Evolutionary conservation across 2,113 vertebrate species (phyloP).

Genomic region (Gavia stellata): DNA sequence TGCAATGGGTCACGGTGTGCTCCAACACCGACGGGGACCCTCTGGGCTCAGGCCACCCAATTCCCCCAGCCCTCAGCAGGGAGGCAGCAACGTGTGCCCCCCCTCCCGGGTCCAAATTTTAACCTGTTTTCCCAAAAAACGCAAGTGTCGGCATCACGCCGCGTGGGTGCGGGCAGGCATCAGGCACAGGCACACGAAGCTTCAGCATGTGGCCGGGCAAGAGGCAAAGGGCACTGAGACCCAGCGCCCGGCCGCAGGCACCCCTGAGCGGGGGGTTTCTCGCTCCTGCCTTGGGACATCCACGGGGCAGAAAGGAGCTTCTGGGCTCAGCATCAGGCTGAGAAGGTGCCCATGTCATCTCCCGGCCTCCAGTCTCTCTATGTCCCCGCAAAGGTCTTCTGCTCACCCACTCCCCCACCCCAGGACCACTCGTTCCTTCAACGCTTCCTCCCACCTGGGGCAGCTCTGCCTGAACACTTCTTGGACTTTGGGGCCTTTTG

Average conservation of each 20-base stretch:
- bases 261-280: background rate
- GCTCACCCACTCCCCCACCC: fast-evolving
- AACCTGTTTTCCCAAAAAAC: background rate
- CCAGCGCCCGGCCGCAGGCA: fast-evolving
- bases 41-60: background rate
- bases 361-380: background rate
- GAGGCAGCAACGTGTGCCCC: background rate
- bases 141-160: background rate
- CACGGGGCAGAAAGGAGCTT: background rate
- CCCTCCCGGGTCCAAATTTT: background rate
- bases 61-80: background rate
- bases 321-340: background rate
- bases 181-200: background rate
- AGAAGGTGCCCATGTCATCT: fast-evolving
- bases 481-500: background rate
- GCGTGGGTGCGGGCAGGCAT: background rate
- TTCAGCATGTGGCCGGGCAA: fast-evolving
- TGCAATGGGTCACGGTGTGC: background rate
- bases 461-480: background rate
- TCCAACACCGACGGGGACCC: background rate
- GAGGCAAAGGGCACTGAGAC: background rate
- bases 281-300: background rate
- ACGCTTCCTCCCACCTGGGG: fast-evolving
- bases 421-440: fast-evolving
- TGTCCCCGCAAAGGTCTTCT: background rate